A percentile compares a stretch with the other conserved stretches of the same genome.
These are phyloP conservation scores for Notospermus geniculatus DNA, from an alignment of 1,140 invertebrate species.

Conservation along the genomic window DNA sequence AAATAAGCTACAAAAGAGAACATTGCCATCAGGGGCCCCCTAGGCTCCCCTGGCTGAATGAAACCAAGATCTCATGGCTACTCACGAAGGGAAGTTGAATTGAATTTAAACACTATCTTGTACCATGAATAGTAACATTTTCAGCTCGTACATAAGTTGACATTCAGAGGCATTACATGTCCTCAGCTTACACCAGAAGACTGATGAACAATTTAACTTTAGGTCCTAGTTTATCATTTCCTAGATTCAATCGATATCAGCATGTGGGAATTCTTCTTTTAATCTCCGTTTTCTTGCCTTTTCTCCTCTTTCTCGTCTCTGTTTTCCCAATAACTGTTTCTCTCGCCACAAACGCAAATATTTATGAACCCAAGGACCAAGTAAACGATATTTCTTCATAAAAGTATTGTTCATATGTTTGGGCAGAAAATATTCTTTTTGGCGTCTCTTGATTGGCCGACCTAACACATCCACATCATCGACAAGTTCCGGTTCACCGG, in stretches of 20 bases:
- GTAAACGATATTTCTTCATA: background rate
- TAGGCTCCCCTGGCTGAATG: too few relatives aligned
- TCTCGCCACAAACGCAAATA: conserved; percentile 1
- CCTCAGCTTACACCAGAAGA: too few relatives aligned
- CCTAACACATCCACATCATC: conserved; percentile 7
- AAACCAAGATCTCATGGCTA: too few relatives aligned
- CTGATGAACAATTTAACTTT: too few relatives aligned
- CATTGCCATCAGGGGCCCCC: too few relatives aligned
- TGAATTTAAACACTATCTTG: too few relatives aligned
- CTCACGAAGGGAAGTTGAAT: too few relatives aligned
- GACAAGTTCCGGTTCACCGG: conserved; percentile 1
- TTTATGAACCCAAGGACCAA: conserved; percentile 1
- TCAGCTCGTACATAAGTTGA: too few relatives aligned
- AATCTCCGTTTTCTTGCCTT: background rate
- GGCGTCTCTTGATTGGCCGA: conserved; percentile 1
- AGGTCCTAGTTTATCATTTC: too few relatives aligned
- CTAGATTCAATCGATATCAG: conserved; percentile 15
- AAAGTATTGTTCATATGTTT: background rate
- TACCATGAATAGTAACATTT: too few relatives aligned
- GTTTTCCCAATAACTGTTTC: background rate
- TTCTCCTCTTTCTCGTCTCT: background rate
- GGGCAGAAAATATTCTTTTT: conserved; percentile 4
- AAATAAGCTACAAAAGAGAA: too few relatives aligned
- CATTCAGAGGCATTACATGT: too few relatives aligned
- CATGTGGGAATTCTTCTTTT: conserved; percentile 7